A percentile compares a stretch with the other conserved stretches of the same genome.
These are phyloP conservation scores for Hippasteria phrygiana DNA, from an alignment of 53 echinoderm and acorn worm genomes.

Conservation along the genomic window DNA sequence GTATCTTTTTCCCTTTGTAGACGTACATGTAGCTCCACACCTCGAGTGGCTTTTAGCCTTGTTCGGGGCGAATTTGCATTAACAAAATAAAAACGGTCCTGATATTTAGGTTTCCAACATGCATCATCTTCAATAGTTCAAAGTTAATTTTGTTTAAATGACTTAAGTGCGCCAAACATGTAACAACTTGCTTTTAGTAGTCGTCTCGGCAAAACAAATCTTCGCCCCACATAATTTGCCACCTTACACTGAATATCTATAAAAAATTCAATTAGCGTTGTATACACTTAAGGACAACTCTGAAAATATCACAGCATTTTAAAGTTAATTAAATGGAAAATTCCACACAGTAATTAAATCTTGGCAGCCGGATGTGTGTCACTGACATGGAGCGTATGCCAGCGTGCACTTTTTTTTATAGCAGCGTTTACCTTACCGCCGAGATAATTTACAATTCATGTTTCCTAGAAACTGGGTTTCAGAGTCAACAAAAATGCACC, in stretches of 20 bases:
- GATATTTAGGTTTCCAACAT: too few species aligned
- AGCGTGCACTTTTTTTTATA: neutral
- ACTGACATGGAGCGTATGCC: neutral
- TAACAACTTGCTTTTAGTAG: slow-evolving; percentile 12
- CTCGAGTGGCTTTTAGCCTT: too few species aligned
- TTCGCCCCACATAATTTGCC: neutral
- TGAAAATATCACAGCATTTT: slow-evolving; percentile 18
- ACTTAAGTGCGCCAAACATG: neutral
- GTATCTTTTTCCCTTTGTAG: too few species aligned
- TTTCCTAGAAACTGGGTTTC: neutral
- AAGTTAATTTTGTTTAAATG: too few species aligned
- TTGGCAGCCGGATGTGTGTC: slow-evolving; percentile 14
- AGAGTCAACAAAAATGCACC: neutral
- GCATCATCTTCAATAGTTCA: too few species aligned
- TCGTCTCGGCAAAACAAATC: neutral
- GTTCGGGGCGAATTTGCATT: too few species aligned
- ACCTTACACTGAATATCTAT: neutral
- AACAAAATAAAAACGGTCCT: too few species aligned
- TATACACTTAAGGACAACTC: neutral
- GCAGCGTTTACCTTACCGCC: neutral
- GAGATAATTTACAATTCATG: neutral
- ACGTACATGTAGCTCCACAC: too few species aligned
- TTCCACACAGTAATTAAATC: slow-evolving; percentile 12
- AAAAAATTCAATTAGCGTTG: neutral
- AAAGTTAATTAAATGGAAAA: slow-evolving; percentile 49